Evolutionary conservation across 2,888 invertebrate species (phyloP), one percentile per base, ranked within the genome.

Genomic region (Cantharis rustica): DNA sequence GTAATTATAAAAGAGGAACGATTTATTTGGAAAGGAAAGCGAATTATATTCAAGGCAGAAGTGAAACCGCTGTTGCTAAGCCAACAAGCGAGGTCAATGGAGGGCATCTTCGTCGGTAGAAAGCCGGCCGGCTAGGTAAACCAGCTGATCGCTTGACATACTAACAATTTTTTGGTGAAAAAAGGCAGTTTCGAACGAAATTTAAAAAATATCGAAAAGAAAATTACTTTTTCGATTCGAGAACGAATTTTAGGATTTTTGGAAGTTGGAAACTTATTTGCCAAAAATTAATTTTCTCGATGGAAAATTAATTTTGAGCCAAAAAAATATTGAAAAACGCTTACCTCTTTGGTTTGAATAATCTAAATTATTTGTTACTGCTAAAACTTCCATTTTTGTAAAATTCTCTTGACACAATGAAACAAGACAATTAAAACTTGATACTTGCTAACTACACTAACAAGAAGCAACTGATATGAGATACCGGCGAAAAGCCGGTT

Each of bases 21-120:
- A 31, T 27, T 69, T 31, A 69, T 15, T 70, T 61, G 66, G 27
- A 61, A 78, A 76, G 68, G 68, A 74, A 75, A 73, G 77, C 77
- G 77, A 75, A 76, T 70, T 75, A 72, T 69, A 70, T 69, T 72
- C 72, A 71, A 71, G 69, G 73, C 71, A 47, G 70, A 76, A 79
- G 79, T 78, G 79, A 79, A 79, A 79, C 76, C 71, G 78, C 79
- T 79, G 79, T 79, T 79, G 79, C 77, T 79, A 78, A 73, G 77
- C 75, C 74, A 68, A 73, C 76, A 47, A 62, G 70, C 64, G 79
- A 77, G 79, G 79, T 79, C 79, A 78, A 72, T 71, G 66, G 75
- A 79, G 77, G 77, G 75, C 79, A 75, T 62, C 69, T 62, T 72
- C 62, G 69, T 72, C 75, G 75, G 76, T 79, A 79, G 79, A 79